Evolutionary conservation across 2,797 vertebrate genomes (phyloP), one percentile per base, ranked within the genome.

Genomic region (Oceanodroma leucorhoa): DNA sequence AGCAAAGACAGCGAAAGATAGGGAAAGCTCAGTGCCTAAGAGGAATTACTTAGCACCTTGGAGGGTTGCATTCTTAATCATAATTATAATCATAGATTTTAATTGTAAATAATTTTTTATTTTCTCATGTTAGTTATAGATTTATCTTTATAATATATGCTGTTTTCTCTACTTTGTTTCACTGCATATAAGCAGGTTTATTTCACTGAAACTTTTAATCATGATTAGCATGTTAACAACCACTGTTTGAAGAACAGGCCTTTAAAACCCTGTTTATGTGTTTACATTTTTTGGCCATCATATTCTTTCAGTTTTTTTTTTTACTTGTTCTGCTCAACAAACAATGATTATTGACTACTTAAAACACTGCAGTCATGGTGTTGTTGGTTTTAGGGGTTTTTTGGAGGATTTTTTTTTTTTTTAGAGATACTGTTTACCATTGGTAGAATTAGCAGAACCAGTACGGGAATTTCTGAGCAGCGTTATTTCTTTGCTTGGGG

Each of bases 1-100:
- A 81, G 38, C 48, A 89, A 70, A 89, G 71, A n/a, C 55, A 78
- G 60, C 24, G n/a, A 89, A 71, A 83, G 26, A 87, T 57, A 75
- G 76, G 45, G 55, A 79, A 80, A 92, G 26, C 23, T 65, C 27
- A 81, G 61, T 46, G 45, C 43, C 9, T 66, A 14, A 38, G 29
- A 50, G 22, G 48, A 78, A 45, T 78, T 23, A 32, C 18, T 93
- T 69, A 30, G 38, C 19, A 73, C 26, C 19, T 82, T 54, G 22
- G 50, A 89, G 36, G 18, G 16, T 16, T 86, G 41, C n/a, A 38
- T 73, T 21, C 27, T 76, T 51, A 50, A 65, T 50, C 32, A 26
- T 55, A 73, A 51, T 20, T 66, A 14, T 55, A 82, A 50, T 21
- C 2, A 29, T 58, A 84, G 65, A 50, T 73, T 64, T 75, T 41